Conservation (phyloP, 2,888 invertebrate species). For the Craniophora ligustri region DNA sequence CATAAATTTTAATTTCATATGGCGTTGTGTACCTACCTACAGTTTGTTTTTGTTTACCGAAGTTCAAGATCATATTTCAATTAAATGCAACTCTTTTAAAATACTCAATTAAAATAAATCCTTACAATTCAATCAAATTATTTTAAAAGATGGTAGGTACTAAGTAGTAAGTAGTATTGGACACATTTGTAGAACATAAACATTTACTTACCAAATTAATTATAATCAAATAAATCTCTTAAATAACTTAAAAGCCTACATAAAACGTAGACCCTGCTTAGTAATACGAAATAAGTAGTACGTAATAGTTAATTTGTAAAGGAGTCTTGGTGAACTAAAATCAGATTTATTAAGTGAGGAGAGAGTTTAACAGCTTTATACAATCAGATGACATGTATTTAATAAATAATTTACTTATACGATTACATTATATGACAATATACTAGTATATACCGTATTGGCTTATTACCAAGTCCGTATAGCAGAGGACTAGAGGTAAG, state of each 20-base stretch:
- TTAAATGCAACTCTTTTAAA: slow-evolving; percentile 40
- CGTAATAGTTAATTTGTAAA: slow-evolving; percentile 61
- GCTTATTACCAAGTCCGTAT: slow-evolving; percentile 24
- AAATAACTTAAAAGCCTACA: slow-evolving; percentile 84
- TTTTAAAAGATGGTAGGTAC: slow-evolving; percentile 40
- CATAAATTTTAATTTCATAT: slow-evolving; percentile 43
- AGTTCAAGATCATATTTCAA: slow-evolving; percentile 26
- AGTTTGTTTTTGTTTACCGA: slow-evolving; percentile 16
- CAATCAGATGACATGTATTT: slow-evolving; percentile 31
- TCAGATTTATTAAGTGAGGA: slow-evolving; percentile 47
- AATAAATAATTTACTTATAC: slow-evolving; percentile 50
- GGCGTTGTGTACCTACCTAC: slow-evolving; percentile 48
- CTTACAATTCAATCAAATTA: slow-evolving; percentile 25
- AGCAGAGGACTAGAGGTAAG: slow-evolving; percentile 17
- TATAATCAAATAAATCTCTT: slow-evolving; percentile 70
- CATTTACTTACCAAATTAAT: slow-evolving; percentile 56
- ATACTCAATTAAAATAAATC: slow-evolving; percentile 30
- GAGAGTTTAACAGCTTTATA: slow-evolving; percentile 47
- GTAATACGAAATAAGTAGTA: slow-evolving; percentile 73
- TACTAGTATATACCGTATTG: slow-evolving; percentile 23
- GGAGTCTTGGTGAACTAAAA: slow-evolving; percentile 58
- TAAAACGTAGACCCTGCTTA: slow-evolving; percentile 85
- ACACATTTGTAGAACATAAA: slow-evolving; percentile 54
- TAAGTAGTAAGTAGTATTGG: slow-evolving; percentile 33
- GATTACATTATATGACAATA: slow-evolving; percentile 8